These are phyloP conservation scores for Macroteleia sp. DNA, from an alignment of 2,888 invertebrate genomes.

Conservation along the genomic window DNA sequence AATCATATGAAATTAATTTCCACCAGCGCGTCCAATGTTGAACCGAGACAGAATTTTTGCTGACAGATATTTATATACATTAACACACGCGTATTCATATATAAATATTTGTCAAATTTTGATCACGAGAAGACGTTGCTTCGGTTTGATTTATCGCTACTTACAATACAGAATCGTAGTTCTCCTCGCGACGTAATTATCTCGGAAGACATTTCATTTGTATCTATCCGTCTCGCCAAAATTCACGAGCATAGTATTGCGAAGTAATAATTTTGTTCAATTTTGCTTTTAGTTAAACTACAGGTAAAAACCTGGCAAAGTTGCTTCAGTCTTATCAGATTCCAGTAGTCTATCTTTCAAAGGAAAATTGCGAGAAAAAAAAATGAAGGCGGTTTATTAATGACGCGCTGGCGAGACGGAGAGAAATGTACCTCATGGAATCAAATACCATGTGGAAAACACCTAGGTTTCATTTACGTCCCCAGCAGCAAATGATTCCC, in stretches of 20 bases:
- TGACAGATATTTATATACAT: constrained; percentile 29
- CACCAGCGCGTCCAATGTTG: constrained; percentile 29
- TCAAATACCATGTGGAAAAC: constrained; percentile 40
- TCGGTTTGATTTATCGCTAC: constrained; percentile 77
- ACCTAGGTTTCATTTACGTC: constrained; percentile 42
- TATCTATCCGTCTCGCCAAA: constrained; percentile 62
- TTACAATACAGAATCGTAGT: constrained; percentile 69
- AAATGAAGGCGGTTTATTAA: constrained; percentile 42
- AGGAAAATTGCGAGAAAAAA: neutral
- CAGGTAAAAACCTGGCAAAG: too few relatives aligned
- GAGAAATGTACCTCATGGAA: constrained; percentile 58
- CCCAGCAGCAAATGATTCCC: constrained; percentile 47
- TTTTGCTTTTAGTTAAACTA: too few relatives aligned
- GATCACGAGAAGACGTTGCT: constrained; percentile 73
- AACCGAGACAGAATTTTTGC: constrained; percentile 25
- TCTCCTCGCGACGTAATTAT: constrained; percentile 72
- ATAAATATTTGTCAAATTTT: constrained; percentile 56
- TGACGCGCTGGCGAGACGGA: constrained; percentile 56
- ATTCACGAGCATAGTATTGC: too few relatives aligned
- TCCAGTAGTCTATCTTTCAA: constrained; percentile 28
- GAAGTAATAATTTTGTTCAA: too few relatives aligned
- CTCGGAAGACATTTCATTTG: constrained; percentile 80
- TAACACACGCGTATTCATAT: constrained; percentile 13
- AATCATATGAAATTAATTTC: constrained; percentile 28
- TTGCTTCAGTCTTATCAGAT: constrained; percentile 42